Percentiles rank a stretch among this genome's conserved stretches.
phyloP scores from a whole-genome alignment of 92 coral and sea anemone species.

The Zoanthus sociatus region DNA sequence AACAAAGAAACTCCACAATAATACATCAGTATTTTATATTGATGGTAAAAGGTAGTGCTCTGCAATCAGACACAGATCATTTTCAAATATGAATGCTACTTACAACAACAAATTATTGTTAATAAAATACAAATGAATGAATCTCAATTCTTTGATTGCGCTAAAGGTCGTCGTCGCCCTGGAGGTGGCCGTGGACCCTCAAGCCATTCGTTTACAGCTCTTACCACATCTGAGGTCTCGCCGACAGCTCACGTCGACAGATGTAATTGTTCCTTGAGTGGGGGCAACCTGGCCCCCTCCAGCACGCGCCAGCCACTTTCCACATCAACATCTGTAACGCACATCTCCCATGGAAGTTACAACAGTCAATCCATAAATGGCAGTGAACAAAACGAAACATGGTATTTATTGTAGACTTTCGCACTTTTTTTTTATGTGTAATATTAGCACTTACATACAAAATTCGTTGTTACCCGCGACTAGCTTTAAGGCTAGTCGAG shows the following conservation, averaged over 20 bases:
- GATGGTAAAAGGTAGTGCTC: too few species aligned
- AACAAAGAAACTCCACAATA: too few species aligned
- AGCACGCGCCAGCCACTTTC: conserved; percentile 28
- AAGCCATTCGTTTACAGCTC: conserved; percentile 69
- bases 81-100: background rate
- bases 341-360: conserved; percentile 4
- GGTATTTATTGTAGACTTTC: background rate
- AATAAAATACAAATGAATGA: background rate
- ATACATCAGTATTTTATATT: too few species aligned
- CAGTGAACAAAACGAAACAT: conserved; percentile 6
- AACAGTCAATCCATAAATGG: background rate
- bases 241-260: conserved; percentile 54
- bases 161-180: conserved; percentile 75
- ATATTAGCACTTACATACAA: too few species aligned
- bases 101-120: background rate
- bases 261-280: conserved; percentile 62
- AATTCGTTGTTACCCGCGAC: too few species aligned
- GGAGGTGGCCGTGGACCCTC: conserved; percentile 74
- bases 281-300: conserved; percentile 22
- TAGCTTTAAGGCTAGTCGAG: too few species aligned
- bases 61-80: too few species aligned
- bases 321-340: conserved; percentile 36
- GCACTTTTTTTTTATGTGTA: too few species aligned
- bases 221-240: conserved; percentile 67
- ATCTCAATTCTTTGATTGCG: background rate